Percentiles rank a stretch among this genome's conserved stretches.
phyloP scores from a whole-genome alignment of 2,797 vertebrate species.

The Hipposideros larvatus region DNA sequence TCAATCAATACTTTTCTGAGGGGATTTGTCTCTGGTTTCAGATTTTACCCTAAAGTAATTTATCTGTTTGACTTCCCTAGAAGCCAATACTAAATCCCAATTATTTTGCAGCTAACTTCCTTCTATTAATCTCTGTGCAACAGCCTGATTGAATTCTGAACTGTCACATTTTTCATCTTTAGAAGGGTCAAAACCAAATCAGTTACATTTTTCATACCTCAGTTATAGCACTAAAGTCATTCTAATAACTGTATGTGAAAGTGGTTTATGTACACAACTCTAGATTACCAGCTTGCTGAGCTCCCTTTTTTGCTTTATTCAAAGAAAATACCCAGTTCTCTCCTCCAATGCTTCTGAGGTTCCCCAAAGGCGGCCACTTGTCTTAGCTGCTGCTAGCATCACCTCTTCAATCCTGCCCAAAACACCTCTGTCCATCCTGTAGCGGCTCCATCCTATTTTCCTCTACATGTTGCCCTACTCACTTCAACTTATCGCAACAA shows the following conservation, averaged over 20 bases:
- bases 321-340: neutral
- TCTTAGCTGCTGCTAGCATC: neutral
- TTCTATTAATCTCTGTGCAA: conserved; percentile 9
- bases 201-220: conserved; percentile 19
- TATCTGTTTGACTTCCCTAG: neutral
- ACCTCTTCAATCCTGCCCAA: neutral
- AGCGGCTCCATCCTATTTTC: neutral
- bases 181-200: conserved; percentile 30
- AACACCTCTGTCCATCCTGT: neutral
- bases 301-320: neutral
- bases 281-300: conserved; percentile 23
- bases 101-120: conserved; percentile 49
- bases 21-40: neutral
- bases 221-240: neutral
- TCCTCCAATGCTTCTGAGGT: conserved; percentile 12
- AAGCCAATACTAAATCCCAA: conserved; percentile 20
- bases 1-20: neutral
- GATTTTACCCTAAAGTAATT: conserved; percentile 21
- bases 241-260: neutral
- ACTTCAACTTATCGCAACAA: neutral
- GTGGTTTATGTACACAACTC: neutral
- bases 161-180: conserved; percentile 29
- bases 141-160: conserved; percentile 37
- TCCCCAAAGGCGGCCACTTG: neutral
- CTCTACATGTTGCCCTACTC: neutral